A percentile compares a stretch with the other conserved stretches of the same genome.
Evolutionary conservation across 2,888 invertebrate species (phyloP).

Genomic region (Xanthorhoe designata): DNA sequence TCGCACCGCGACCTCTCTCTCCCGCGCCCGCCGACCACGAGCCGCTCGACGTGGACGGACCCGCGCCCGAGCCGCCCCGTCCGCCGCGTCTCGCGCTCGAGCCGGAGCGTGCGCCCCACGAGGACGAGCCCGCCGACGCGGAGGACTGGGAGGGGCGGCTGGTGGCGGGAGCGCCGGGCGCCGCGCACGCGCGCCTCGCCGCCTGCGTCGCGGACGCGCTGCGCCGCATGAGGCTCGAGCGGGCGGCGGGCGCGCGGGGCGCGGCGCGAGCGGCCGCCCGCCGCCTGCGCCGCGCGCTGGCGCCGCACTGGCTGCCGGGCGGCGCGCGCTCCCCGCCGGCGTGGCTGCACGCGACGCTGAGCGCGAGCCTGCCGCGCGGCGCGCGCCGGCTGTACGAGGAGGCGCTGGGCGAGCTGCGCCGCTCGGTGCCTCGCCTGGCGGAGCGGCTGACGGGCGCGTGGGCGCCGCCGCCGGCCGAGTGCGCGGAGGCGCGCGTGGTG

Average conservation of each 20-base stretch:
- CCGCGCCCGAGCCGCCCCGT: slow-evolving; percentile 30
- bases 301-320: slow-evolving; percentile 28
- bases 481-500: slow-evolving; percentile 21
- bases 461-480: slow-evolving; percentile 30
- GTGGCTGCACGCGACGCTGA: slow-evolving; percentile 60
- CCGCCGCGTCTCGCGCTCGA: slow-evolving; percentile 29
- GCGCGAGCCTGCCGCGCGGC: slow-evolving; percentile 50
- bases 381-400: slow-evolving; percentile 55
- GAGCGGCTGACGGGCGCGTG: slow-evolving; percentile 49
- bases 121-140: slow-evolving; percentile 38
- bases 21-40: slow-evolving; percentile 24
- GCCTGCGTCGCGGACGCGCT: slow-evolving; percentile 50
- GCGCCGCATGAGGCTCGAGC: slow-evolving; percentile 56
- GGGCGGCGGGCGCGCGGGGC: slow-evolving; percentile 44
- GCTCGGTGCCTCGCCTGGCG: slow-evolving; percentile 56
- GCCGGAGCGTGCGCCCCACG: slow-evolving; percentile 31
- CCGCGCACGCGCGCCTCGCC: slow-evolving; percentile 58
- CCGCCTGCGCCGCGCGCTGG: slow-evolving; percentile 52
- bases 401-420: slow-evolving; percentile 55
- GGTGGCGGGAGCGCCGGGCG: slow-evolving; percentile 54
- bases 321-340: slow-evolving; percentile 43
- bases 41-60: slow-evolving; percentile 31
- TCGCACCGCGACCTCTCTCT: slow-evolving; percentile 42
- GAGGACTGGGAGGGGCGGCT: slow-evolving; percentile 61
- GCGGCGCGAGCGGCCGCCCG: slow-evolving; percentile 51